These are phyloP conservation scores for Drosophila antonietae DNA, from an alignment of 2,888 invertebrate species.

Conservation along the genomic window DNA sequence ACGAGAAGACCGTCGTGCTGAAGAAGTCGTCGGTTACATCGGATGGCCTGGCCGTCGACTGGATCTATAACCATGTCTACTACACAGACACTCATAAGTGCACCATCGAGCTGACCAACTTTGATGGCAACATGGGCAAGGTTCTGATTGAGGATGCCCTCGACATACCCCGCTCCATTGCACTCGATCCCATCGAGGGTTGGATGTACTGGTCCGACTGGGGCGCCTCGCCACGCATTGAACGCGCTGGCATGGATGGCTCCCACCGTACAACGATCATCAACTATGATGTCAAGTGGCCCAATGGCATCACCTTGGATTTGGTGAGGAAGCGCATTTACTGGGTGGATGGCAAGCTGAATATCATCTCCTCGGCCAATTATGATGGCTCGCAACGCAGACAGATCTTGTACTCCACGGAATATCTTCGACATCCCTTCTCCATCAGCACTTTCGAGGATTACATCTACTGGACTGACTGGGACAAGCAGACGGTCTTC, in stretches of 20 bases:
- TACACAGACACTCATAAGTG: slow-evolving; percentile 98
- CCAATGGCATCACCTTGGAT: slow-evolving; percentile 97
- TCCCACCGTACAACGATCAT: slow-evolving; percentile 94
- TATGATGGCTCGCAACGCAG: slow-evolving; percentile 93
- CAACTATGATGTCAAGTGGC: slow-evolving; percentile 96
- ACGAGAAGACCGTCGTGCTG: slow-evolving; percentile 92
- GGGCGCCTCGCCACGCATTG: slow-evolving; percentile 96
- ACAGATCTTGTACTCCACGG: slow-evolving; percentile 91
- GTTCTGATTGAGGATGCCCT: slow-evolving; percentile 93
- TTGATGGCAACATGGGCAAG: slow-evolving; percentile 96
- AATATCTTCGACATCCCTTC: slow-evolving; percentile 95
- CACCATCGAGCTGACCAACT: slow-evolving; percentile 95
- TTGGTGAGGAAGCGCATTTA: slow-evolving; percentile 94
- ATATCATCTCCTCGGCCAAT: slow-evolving; percentile 94
- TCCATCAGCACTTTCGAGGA: slow-evolving; percentile 99
- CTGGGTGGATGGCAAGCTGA: slow-evolving; percentile 98
- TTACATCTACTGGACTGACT: slow-evolving; percentile 98
- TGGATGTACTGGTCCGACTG: slow-evolving; percentile 99
- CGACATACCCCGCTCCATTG: slow-evolving; percentile 97
- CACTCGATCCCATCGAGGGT: slow-evolving; percentile 95
- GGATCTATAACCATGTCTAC: slow-evolving; percentile 99
- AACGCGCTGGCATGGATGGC: slow-evolving; percentile 98
- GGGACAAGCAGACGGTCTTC: slow-evolving; percentile 97
- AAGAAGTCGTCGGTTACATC: slow-evolving; percentile 94
- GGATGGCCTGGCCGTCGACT: slow-evolving; percentile 99